Conservation (phyloP, 2,888 invertebrate species). For the Laspeyria flexula region DNA sequence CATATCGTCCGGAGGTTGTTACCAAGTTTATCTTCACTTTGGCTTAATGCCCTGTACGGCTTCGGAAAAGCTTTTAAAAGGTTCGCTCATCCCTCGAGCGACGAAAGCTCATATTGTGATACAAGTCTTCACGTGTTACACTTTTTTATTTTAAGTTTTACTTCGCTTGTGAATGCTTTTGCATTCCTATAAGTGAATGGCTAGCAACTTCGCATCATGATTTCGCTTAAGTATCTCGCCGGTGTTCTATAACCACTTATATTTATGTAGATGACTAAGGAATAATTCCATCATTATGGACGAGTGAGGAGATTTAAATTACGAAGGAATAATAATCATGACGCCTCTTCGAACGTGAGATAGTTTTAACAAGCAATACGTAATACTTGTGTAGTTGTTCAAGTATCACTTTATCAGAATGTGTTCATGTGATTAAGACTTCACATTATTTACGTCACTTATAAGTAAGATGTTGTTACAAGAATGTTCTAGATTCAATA, state of each 20-base stretch:
- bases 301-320: conserved; percentile 28
- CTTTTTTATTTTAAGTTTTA: conserved; percentile 48
- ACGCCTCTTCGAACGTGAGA: conserved; percentile 3
- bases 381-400: background rate
- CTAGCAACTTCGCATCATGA: conserved; percentile 34
- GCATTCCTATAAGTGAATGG: conserved; percentile 42
- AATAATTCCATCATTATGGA: conserved; percentile 41
- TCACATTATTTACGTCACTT: background rate
- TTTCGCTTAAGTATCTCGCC: conserved; percentile 36
- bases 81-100: conserved; percentile 69
- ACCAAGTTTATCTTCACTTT: conserved; percentile 72
- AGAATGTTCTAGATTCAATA: background rate
- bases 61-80: conserved; percentile 79
- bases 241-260: conserved; percentile 37
- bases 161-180: conserved; percentile 36
- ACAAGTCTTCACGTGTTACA: conserved; percentile 46
- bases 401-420: background rate
- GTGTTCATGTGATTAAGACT: conserved; percentile 2
- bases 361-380: conserved; percentile 7
- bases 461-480: background rate
- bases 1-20: conserved; percentile 69
- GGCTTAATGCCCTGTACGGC: conserved; percentile 71
- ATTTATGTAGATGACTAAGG: conserved; percentile 34
- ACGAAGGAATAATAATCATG: conserved; percentile 16
- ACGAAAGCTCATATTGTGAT: conserved; percentile 60